A percentile compares a stretch with the other conserved stretches of the same genome.
Evolutionary conservation across 2,113 vertebrate genomes (phyloP).

Genomic region (Zapus hudsonius): DNA sequence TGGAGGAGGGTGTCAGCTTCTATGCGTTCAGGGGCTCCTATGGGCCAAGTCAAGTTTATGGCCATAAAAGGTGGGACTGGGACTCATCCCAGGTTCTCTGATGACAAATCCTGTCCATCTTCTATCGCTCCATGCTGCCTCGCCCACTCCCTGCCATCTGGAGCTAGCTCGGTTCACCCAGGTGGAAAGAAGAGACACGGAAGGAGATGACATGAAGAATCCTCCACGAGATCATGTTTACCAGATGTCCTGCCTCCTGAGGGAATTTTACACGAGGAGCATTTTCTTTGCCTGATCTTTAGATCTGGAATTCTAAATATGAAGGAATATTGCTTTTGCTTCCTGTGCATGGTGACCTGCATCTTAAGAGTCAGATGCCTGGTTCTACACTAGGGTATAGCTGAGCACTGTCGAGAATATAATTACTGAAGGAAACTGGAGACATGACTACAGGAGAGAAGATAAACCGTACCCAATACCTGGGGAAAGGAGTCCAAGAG

Average conservation of each 20-base stretch:
- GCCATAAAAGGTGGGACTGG: background rate
- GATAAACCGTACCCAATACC: background rate
- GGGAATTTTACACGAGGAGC: background rate
- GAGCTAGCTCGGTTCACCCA: background rate
- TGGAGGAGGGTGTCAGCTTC: fast-evolving
- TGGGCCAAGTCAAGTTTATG: background rate
- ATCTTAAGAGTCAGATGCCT: conserved; percentile 6
- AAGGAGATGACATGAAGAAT: background rate
- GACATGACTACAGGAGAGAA: conserved; percentile 45
- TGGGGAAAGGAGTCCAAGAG: conserved; percentile 61
- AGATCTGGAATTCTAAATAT: background rate
- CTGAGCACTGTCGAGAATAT: background rate
- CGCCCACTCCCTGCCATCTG: background rate
- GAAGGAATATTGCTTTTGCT: background rate
- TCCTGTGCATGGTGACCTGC: conserved; percentile 31
- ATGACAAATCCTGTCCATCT: background rate
- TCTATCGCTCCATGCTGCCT: background rate
- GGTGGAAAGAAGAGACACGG: background rate
- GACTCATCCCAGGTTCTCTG: background rate
- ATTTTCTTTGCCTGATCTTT: background rate
- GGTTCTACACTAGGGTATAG: conserved; percentile 24
- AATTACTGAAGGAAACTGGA: conserved; percentile 44
- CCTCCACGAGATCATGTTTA: background rate
- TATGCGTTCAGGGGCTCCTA: background rate
- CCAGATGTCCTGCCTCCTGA: background rate